Percentiles rank a stretch among this genome's conserved stretches.
Conservation (phyloP, 2,797 vertebrate species). For the Margarornis squamiger region DNA sequence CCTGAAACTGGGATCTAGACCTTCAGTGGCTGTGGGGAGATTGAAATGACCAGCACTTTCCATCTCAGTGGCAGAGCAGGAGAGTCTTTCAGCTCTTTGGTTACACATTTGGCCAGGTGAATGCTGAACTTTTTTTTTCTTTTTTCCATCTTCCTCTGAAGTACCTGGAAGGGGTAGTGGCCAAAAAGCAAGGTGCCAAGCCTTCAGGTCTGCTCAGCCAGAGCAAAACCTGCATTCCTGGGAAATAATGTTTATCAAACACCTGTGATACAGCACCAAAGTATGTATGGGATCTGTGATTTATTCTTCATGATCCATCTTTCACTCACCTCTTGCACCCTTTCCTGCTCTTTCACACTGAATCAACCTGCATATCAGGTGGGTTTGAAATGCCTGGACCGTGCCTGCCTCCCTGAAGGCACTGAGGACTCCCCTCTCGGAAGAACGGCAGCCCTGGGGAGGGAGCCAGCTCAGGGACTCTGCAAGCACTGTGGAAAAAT, state of each 20-base stretch:
- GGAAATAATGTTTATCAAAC: neutral
- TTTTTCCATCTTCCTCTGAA: neutral
- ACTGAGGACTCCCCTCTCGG: neutral
- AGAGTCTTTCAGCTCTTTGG: neutral
- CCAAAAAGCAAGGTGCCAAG: neutral
- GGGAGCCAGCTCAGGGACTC: neutral
- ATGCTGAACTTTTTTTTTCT: neutral
- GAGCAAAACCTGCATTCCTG: neutral
- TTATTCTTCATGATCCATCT: neutral
- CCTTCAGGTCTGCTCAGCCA: neutral
- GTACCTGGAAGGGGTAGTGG: neutral
- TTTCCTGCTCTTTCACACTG: neutral
- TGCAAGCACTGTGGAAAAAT: neutral
- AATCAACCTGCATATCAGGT: neutral
- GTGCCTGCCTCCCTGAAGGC: neutral
- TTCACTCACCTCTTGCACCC: neutral
- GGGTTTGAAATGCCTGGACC: neutral
- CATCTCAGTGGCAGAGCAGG: neutral
- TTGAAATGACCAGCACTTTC: neutral
- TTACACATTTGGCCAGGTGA: neutral
- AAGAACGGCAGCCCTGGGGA: rapidly evolving
- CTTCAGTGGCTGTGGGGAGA: neutral
- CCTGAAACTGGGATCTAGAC: neutral
- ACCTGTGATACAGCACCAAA: neutral
- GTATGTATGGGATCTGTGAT: neutral